Percentiles rank a stretch among this genome's conserved stretches.
phyloP scores from a whole-genome alignment of 2,888 invertebrate genomes.

The Lamellibrachia columna region DNA sequence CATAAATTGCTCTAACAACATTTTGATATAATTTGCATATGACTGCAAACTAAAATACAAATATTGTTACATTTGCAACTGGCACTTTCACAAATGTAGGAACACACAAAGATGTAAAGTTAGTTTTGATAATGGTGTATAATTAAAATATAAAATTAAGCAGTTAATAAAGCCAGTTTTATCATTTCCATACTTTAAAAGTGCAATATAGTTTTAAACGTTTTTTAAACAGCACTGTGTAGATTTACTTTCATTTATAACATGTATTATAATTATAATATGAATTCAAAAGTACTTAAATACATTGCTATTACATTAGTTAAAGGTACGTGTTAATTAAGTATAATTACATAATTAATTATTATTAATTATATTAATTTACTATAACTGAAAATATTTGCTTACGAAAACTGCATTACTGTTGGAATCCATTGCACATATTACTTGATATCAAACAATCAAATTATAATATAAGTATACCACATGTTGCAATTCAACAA shows the following conservation, averaged over 20 bases:
- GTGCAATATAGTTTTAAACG: background rate
- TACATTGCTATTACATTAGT: background rate
- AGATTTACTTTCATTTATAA: no score
- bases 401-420: background rate
- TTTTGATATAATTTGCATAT: background rate
- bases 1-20: background rate
- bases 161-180: no score
- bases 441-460: background rate
- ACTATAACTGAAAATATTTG: background rate
- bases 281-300: background rate
- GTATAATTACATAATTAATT: background rate
- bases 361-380: background rate
- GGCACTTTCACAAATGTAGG: background rate
- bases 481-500: background rate
- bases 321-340: background rate
- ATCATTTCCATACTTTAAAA: no score
- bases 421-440: no score
- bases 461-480: background rate
- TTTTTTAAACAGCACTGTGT: background rate
- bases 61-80: background rate
- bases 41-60: background rate
- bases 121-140: no score
- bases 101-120: no score
- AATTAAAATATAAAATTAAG: no score
- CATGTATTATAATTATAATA: background rate